These are phyloP conservation scores for Aldabrachelys gigantea DNA, from an alignment of 2,113 vertebrate genomes.

Conservation along the genomic window DNA sequence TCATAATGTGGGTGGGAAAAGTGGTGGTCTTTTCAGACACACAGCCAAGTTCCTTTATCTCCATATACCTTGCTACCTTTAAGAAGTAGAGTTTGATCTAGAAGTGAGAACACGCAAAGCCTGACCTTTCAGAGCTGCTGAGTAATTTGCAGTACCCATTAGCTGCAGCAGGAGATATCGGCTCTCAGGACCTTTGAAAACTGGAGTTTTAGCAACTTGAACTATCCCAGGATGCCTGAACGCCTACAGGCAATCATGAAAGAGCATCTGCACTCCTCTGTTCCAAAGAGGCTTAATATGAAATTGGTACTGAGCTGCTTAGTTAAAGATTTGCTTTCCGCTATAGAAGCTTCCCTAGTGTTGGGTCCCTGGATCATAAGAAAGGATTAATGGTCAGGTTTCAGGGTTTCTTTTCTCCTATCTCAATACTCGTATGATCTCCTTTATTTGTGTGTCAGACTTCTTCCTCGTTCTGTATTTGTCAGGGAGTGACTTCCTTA, in stretches of 20 bases:
- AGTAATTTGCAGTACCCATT: background rate
- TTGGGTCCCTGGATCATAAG: background rate
- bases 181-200: background rate
- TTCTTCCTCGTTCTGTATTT: background rate
- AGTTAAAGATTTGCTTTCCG: background rate
- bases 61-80: background rate
- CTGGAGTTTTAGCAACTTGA: background rate
- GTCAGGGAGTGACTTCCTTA: background rate
- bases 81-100: background rate
- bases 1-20: background rate
- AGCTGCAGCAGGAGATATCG: background rate
- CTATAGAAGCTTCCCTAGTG: background rate
- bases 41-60: too few species aligned
- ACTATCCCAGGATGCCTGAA: background rate
- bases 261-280: accelerated
- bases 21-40: accelerated
- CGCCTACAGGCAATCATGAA: background rate
- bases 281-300: background rate
- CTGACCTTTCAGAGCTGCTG: background rate
- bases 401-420: background rate
- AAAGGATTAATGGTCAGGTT: background rate
- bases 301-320: background rate
- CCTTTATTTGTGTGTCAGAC: background rate
- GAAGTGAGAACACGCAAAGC: background rate
- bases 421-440: background rate